Conservation (phyloP, 2,797 vertebrate species). For the Amblyraja radiata region DNA sequence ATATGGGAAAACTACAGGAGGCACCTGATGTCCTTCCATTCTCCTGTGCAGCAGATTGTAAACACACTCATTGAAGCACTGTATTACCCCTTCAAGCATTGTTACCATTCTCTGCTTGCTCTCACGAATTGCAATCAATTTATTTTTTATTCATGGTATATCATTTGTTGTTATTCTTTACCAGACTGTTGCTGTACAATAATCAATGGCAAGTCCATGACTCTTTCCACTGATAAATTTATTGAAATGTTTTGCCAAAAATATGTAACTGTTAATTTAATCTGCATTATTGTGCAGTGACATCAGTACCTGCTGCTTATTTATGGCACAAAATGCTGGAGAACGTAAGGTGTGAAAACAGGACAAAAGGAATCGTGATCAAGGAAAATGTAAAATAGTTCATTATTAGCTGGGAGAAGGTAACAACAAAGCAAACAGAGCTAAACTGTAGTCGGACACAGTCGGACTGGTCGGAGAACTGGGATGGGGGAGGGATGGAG, state of each 20-base stretch:
- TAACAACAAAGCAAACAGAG: too few species aligned
- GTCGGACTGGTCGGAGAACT: too few species aligned
- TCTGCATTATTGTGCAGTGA: neutral
- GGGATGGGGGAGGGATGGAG: too few species aligned
- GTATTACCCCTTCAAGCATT: neutral
- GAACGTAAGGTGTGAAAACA: too few species aligned
- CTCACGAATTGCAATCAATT: neutral
- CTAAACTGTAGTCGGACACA: too few species aligned
- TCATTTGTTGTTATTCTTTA: neutral
- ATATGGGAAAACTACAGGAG: neutral
- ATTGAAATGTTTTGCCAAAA: neutral
- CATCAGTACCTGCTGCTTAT: neutral
- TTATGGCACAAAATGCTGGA: neutral
- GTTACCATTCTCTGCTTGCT: neutral
- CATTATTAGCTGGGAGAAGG: too few species aligned
- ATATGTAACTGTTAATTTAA: neutral
- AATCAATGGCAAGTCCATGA: neutral
- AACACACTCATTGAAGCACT: neutral
- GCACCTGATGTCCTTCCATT: neutral
- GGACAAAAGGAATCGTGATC: too few species aligned
- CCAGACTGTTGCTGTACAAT: neutral
- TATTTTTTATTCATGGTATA: neutral
- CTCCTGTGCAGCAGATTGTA: neutral
- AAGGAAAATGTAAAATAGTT: too few species aligned
- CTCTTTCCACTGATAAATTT: neutral